phyloP scores from a whole-genome alignment of 2,113 vertebrate genomes.

The Tichodroma muraria region DNA sequence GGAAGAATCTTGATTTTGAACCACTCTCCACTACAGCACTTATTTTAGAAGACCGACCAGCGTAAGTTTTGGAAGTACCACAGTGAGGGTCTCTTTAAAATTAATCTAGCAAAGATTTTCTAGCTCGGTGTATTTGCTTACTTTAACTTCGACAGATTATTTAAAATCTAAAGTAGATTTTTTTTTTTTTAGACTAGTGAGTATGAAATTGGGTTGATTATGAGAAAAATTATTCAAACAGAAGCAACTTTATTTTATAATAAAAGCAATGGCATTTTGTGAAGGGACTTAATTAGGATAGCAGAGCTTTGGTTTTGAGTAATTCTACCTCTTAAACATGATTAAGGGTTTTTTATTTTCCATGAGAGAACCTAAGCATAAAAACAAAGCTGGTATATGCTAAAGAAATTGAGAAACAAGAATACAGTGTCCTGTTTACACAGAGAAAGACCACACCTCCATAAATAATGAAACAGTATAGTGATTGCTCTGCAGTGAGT shows the following conservation, averaged over 20 bases:
- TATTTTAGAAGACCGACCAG: constrained; percentile 91
- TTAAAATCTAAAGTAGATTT: neutral
- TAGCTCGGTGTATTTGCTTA: neutral
- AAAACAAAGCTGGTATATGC: neutral
- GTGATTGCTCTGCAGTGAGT: neutral
- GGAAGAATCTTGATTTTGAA: constrained; percentile 92
- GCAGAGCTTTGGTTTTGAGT: neutral
- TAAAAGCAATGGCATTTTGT: neutral
- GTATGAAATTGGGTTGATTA: neutral
- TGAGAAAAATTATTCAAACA: neutral
- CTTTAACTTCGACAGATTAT: neutral
- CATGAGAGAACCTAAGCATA: neutral
- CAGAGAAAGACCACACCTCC: neutral
- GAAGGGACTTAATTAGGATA: neutral
- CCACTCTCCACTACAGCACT: constrained; percentile 95
- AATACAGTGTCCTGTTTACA: neutral
- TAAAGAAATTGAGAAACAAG: neutral
- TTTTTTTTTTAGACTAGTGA: neutral
- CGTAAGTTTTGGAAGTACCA: constrained; percentile 75
- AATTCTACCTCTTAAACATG: neutral
- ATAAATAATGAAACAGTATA: constrained; percentile 59
- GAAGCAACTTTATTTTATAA: neutral
- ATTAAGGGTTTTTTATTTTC: neutral
- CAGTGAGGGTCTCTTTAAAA: neutral
- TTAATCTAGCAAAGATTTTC: neutral